Evolutionary conservation across 2,113 vertebrate genomes (phyloP).

Genomic region (Cynoglossus semilaevis): DNA sequence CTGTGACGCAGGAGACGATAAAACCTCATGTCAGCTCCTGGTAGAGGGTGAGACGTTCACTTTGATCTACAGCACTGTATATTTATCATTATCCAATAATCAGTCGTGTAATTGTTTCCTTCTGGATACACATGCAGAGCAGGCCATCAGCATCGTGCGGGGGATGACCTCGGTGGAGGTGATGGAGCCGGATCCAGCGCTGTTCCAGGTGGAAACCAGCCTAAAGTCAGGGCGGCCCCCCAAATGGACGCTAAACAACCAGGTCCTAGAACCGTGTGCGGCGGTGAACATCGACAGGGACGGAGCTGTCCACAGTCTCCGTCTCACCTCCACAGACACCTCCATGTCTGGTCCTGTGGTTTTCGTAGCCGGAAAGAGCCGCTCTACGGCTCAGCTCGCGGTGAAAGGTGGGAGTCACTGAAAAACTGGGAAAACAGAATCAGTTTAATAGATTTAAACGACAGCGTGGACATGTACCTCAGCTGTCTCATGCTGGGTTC

Average conservation of each 20-base stretch:
- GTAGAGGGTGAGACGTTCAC: slow-evolving; percentile 84
- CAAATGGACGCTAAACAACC: slow-evolving; percentile 85
- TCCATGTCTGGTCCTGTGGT: slow-evolving; percentile 87
- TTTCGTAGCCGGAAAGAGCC: slow-evolving; percentile 91
- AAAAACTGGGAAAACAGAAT: not conserved
- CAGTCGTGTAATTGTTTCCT: slow-evolving; percentile 29
- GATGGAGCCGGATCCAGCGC: slow-evolving; percentile 84
- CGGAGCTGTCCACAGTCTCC: slow-evolving; percentile 83
- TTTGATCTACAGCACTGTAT: too few relatives aligned
- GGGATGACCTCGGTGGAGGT: slow-evolving; percentile 85
- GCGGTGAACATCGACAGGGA: slow-evolving; percentile 81
- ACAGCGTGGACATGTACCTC: too few relatives aligned
- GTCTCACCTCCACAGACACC: slow-evolving; percentile 80
- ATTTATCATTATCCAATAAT: not conserved
- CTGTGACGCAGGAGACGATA: slow-evolving; percentile 88
- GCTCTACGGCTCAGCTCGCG: slow-evolving; percentile 82
- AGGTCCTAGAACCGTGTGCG: slow-evolving; percentile 72
- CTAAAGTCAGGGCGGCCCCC: slow-evolving; percentile 84
- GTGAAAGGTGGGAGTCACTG: slow-evolving; percentile 81
- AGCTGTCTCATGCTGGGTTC: too few relatives aligned
- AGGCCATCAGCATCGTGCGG: slow-evolving; percentile 86
- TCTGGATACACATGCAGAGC: slow-evolving; percentile 78
- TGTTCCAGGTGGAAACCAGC: slow-evolving; percentile 88
- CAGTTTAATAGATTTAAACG: too few relatives aligned
- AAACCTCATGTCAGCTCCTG: slow-evolving; percentile 87